Conservation (phyloP, 2,113 vertebrate species). For the Orcinus orca region DNA sequence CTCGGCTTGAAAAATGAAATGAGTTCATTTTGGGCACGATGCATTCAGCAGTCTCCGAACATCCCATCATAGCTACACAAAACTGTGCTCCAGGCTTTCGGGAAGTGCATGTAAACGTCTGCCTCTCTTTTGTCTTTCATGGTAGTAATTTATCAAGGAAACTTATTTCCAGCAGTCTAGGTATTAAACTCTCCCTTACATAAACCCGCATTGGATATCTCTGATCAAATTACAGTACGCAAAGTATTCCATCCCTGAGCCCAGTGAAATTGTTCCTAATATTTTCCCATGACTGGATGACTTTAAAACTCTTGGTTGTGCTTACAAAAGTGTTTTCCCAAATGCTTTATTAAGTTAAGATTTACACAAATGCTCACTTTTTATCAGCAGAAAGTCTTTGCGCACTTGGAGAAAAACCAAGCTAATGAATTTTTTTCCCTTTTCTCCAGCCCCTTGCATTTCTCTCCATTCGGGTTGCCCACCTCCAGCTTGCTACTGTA, state of each 20-base stretch:
- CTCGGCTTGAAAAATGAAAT: conserved; percentile 34
- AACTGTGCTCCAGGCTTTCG: neutral
- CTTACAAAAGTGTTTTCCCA: conserved; percentile 18
- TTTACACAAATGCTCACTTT: conserved; percentile 26
- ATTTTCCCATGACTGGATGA: conserved; percentile 9
- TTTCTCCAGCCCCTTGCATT: neutral
- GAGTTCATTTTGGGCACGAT: neutral
- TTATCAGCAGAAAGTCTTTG: conserved; percentile 54
- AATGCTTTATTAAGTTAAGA: conserved; percentile 55
- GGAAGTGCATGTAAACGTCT: conserved; percentile 13
- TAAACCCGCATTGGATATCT: conserved; percentile 52
- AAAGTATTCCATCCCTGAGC: conserved; percentile 50
- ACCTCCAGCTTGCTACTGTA: neutral
- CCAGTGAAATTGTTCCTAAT: conserved; percentile 51
- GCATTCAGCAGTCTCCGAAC: neutral
- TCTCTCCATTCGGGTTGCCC: neutral
- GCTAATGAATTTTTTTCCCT: neutral
- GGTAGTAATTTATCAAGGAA: conserved; percentile 50
- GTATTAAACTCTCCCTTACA: conserved; percentile 42
- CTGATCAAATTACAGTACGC: conserved; percentile 67
- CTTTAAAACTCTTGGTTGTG: conserved; percentile 44
- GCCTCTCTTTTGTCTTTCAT: conserved; percentile 24
- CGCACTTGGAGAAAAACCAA: conserved; percentile 62
- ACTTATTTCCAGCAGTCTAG: conserved; percentile 16
- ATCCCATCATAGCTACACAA: neutral